These are phyloP conservation scores for Eristalis arbustorum DNA, from an alignment of 2,888 invertebrate genomes.

Conservation along the genomic window DNA sequence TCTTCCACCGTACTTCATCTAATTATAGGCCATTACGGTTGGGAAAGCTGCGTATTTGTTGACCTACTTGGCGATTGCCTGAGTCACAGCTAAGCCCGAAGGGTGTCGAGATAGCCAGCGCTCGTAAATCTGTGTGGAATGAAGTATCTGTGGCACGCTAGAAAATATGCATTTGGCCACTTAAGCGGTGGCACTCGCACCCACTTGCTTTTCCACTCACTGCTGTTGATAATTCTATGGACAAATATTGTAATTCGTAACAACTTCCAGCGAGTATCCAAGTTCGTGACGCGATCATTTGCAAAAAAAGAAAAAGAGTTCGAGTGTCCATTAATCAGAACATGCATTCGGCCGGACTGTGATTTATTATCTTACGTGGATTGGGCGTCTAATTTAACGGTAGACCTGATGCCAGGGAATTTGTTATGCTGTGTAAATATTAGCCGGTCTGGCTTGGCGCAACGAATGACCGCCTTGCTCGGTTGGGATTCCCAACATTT, in stretches of 20 bases:
- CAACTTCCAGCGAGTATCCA: background rate
- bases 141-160: background rate
- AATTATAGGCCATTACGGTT: background rate
- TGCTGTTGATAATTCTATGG: background rate
- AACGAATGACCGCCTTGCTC: background rate
- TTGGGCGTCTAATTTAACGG: background rate
- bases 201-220: background rate
- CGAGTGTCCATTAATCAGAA: background rate
- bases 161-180: background rate
- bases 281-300: background rate
- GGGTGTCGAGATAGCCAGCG: background rate
- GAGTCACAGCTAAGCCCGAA: background rate
- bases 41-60: background rate
- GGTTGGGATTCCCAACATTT: background rate
- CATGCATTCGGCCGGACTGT: background rate
- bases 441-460: background rate
- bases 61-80: background rate
- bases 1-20: background rate
- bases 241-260: background rate
- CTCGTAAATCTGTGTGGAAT: background rate
- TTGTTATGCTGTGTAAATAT: background rate
- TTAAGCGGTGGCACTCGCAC: background rate
- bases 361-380: background rate
- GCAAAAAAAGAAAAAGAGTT: background rate
- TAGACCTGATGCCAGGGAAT: background rate